A percentile compares a stretch with the other conserved stretches of the same genome.
phyloP scores from a whole-genome alignment of 2,113 vertebrate genomes.

The Corythoichthys haematopterus region DNA sequence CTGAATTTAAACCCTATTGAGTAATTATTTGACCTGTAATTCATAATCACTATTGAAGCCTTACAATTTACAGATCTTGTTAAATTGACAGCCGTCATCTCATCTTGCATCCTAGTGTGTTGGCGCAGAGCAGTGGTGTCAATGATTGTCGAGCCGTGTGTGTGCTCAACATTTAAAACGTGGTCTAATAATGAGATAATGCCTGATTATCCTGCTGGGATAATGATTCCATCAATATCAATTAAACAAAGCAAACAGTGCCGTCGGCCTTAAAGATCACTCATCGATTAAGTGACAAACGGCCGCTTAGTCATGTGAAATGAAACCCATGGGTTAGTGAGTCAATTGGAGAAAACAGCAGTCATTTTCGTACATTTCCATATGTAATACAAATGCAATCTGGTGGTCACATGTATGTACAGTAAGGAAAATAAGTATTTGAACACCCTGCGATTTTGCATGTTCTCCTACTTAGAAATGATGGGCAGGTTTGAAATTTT shows the following conservation, averaged over 20 bases:
- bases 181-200: constrained; percentile 52
- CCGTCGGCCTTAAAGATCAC: constrained; percentile 31
- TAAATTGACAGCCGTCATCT: background rate
- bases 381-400: background rate
- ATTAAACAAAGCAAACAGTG: constrained; percentile 45
- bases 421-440: too few relatives aligned
- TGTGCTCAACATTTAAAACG: constrained; percentile 54
- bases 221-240: constrained; percentile 53
- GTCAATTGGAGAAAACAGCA: background rate
- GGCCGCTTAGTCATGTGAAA: constrained; percentile 4
- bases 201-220: background rate
- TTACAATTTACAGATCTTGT: background rate
- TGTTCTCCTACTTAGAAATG: too few relatives aligned
- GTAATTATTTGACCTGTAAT: background rate
- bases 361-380: background rate
- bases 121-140: constrained; percentile 2
- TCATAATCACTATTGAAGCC: too few relatives aligned
- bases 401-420: background rate
- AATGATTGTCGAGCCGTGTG: constrained; percentile 28
- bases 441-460: too few relatives aligned
- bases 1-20: background rate
- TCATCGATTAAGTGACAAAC: constrained; percentile 37
- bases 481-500: too few relatives aligned
- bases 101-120: background rate
- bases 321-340: background rate